Percentiles rank a stretch among this genome's conserved stretches.
phyloP scores from a whole-genome alignment of 2,797 vertebrate species.

The Falco novaeseelandiae region DNA sequence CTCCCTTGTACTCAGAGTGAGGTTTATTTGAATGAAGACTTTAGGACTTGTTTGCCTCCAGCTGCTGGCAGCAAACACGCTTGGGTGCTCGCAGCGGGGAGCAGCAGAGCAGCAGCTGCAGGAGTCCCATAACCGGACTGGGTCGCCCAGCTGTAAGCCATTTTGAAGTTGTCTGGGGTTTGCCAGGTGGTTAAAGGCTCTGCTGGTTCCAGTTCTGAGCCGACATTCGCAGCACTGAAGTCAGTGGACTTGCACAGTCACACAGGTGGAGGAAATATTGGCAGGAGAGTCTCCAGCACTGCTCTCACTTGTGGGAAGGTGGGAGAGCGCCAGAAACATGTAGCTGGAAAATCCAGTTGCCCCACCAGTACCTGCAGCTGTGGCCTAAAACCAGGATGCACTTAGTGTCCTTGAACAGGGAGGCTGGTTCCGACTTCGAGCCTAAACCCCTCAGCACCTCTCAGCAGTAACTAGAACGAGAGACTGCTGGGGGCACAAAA shows the following conservation, averaged over 20 bases:
- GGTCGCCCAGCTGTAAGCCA: background rate
- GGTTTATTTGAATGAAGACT: background rate
- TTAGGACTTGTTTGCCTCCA: background rate
- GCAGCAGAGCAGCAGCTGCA: background rate
- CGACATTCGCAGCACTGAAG: background rate
- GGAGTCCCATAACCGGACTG: background rate
- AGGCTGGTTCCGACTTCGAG: background rate
- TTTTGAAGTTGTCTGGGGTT: background rate
- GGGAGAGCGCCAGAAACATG: background rate
- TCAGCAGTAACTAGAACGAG: background rate
- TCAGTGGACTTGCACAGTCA: background rate
- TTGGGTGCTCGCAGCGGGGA: background rate
- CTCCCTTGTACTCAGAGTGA: background rate
- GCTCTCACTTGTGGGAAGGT: accelerated
- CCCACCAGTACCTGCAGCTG: background rate
- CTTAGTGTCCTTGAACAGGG: background rate
- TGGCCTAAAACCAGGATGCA: background rate
- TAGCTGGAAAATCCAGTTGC: background rate
- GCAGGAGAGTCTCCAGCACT: background rate
- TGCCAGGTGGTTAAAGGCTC: background rate
- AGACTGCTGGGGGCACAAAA: background rate
- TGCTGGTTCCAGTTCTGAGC: background rate
- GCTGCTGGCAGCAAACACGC: background rate
- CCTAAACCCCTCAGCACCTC: background rate
- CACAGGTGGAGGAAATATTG: background rate